These are phyloP conservation scores for Eupeodes latifasciatus DNA, from an alignment of 2,888 invertebrate species.

Conservation along the genomic window DNA sequence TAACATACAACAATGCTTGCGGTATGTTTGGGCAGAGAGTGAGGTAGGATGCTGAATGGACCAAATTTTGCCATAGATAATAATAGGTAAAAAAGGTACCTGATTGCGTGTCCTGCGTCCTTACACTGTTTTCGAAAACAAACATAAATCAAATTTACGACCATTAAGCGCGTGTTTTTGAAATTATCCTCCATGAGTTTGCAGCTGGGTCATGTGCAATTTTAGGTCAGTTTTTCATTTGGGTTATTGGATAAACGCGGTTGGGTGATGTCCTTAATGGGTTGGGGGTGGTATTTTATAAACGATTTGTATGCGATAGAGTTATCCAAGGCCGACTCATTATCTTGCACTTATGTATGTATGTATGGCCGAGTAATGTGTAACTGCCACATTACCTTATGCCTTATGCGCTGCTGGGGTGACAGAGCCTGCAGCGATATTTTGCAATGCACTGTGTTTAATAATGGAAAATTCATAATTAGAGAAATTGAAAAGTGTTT, in stretches of 20 bases:
- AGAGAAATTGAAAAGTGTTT: background rate
- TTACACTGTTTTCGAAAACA: background rate
- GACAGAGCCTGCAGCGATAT: background rate
- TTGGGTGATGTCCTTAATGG: background rate
- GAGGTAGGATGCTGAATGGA: background rate
- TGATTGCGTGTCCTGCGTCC: background rate
- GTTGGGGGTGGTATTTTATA: background rate
- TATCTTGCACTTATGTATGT: background rate
- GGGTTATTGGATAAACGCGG: background rate
- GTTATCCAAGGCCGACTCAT: conserved; percentile 15
- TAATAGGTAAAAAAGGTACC: background rate
- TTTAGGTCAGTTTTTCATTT: conserved; percentile 21
- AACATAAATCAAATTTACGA: conserved; percentile 32
- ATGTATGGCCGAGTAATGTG: background rate
- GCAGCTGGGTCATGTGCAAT: conserved; percentile 35
- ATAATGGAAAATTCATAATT: conserved; percentile 11
- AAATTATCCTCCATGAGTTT: background rate
- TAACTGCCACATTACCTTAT: background rate
- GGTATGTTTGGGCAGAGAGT: background rate
- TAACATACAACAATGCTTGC: background rate
- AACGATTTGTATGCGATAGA: conserved; percentile 6
- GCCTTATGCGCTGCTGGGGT: background rate
- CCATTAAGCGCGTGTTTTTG: conserved; percentile 6
- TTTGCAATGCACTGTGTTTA: background rate
- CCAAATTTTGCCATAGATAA: background rate